Percentiles rank a stretch among this genome's conserved stretches.
Conservation (phyloP, 2,113 vertebrate genomes). For the Campylomormyrus numenius region DNA sequence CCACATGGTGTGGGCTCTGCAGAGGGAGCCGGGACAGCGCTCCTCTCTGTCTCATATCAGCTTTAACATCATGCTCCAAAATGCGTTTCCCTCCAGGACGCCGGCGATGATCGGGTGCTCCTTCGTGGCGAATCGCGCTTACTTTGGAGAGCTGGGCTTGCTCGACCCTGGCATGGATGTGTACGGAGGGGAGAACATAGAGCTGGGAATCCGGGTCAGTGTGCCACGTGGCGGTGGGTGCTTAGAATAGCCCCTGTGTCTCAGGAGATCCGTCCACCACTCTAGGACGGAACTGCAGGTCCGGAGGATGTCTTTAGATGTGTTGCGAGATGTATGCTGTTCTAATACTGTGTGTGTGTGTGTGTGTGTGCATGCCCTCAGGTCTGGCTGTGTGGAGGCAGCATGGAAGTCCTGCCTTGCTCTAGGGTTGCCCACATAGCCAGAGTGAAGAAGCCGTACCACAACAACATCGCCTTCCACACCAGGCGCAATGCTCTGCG, state of each 20-base stretch:
- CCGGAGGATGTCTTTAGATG: background rate
- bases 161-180: constrained; percentile 96
- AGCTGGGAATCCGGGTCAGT: constrained; percentile 95
- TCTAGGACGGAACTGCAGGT: background rate
- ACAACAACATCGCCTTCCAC: constrained; percentile 88
- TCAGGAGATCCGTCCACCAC: background rate
- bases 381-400: constrained; percentile 96
- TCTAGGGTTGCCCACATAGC: constrained; percentile 93
- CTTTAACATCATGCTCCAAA: background rate
- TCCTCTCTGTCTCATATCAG: background rate
- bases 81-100: constrained; percentile 58
- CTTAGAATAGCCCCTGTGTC: background rate
- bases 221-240: constrained; percentile 36
- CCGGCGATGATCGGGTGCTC: constrained; percentile 98
- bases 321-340: background rate
- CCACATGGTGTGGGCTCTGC: background rate
- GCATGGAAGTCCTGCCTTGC: constrained; percentile 96
- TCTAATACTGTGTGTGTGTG: background rate
- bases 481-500: constrained; percentile 90
- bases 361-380: constrained; percentile 39
- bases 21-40: background rate
- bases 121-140: constrained; percentile 84
- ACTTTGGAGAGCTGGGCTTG: constrained; percentile 88
- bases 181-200: constrained; percentile 95
- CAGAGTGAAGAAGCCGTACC: constrained; percentile 89